These are phyloP conservation scores for Rotaria macrura DNA, from an alignment of 2,888 invertebrate genomes.

Conservation along the genomic window DNA sequence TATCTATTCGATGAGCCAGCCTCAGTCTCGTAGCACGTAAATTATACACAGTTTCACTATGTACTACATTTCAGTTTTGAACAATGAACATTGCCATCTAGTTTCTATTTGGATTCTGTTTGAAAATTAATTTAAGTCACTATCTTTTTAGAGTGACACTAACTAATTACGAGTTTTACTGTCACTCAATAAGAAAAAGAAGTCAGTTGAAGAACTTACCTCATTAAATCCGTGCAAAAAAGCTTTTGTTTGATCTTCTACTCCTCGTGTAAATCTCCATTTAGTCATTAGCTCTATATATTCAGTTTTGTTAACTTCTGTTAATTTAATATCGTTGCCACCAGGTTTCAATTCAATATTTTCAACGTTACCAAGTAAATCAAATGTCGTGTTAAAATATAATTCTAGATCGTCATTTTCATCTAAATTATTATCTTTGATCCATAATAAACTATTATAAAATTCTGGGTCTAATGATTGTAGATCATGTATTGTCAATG, in stretches of 20 bases:
- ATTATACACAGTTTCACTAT: no score
- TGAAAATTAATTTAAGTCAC: no score
- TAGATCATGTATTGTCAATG: constrained; percentile 54
- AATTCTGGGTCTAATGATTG: constrained; percentile 86
- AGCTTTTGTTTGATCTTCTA: constrained; percentile 83
- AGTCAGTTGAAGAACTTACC: no score
- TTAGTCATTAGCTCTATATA: constrained; percentile 84
- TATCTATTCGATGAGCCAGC: no score
- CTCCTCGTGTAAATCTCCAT: constrained; percentile 83
- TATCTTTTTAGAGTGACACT: no score
- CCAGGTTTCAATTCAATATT: constrained; percentile 85
- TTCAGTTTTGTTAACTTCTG: constrained; percentile 89
- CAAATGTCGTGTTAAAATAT: constrained; percentile 79
- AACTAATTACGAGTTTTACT: no score
- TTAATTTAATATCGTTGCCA: constrained; percentile 77
- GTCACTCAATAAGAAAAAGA: no score
- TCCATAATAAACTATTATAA: constrained; percentile 84
- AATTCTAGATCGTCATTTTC: constrained; percentile 63
- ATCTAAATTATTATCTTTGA: constrained; percentile 69
- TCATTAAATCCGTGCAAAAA: constrained; percentile 86
- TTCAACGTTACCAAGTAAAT: constrained; percentile 75
- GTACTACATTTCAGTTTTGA: no score
- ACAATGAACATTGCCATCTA: no score
- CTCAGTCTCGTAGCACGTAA: no score
- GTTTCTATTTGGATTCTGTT: no score